Conservation (phyloP, 2,113 vertebrate species). For the Eira barbara region DNA sequence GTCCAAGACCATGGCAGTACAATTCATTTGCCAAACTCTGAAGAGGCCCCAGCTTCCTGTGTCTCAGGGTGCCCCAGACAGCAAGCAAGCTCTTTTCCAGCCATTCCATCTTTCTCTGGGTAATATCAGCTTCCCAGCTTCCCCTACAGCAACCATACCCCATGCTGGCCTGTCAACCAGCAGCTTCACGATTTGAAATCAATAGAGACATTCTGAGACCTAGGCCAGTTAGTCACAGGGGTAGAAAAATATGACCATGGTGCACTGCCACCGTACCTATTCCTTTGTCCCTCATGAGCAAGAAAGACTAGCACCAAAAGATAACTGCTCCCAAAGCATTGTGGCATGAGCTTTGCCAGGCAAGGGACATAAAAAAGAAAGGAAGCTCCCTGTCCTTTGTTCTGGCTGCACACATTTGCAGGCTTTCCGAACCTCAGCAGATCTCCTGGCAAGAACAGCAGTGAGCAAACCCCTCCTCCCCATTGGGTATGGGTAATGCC, state of each 20-base stretch:
- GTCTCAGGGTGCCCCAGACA: background rate
- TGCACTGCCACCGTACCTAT: no score
- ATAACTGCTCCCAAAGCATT: background rate
- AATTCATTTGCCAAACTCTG: background rate
- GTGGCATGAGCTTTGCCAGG: background rate
- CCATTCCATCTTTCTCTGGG: background rate
- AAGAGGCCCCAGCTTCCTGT: background rate
- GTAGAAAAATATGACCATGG: background rate
- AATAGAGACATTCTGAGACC: background rate
- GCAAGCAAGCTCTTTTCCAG: background rate
- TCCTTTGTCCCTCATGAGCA: background rate
- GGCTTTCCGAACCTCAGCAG: background rate
- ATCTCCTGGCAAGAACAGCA: constrained; percentile 24
- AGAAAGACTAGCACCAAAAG: background rate
- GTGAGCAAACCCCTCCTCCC: background rate
- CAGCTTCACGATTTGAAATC: background rate
- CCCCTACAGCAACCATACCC: background rate
- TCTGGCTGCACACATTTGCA: background rate
- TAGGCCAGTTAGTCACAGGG: background rate
- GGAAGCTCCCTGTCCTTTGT: constrained; percentile 6
- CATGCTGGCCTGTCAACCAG: background rate
- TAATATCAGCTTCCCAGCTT: background rate
- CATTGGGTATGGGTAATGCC: background rate
- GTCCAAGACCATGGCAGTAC: rapidly evolving
- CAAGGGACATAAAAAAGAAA: background rate